Evolutionary conservation across 2,113 vertebrate genomes (phyloP).

Genomic region (Xenus cinereus): DNA sequence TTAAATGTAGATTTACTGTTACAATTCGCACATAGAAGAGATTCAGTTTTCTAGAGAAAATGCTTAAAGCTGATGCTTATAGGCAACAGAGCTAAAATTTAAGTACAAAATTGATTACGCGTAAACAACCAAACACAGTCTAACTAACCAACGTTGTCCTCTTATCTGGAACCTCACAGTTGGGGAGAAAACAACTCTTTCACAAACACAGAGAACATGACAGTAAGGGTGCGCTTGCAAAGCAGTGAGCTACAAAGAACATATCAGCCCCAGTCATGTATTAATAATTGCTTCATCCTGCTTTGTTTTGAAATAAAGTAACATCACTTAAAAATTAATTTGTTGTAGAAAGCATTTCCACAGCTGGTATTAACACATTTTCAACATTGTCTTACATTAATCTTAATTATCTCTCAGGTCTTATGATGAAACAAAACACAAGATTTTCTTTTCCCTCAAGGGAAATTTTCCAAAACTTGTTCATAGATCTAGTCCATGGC

Average conservation of each 20-base stretch:
- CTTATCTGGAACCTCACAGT: background rate
- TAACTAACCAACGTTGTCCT: background rate
- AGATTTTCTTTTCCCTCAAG: background rate
- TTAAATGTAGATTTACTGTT: background rate
- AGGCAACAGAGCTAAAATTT: background rate
- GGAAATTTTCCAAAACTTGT: background rate
- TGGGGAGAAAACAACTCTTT: background rate
- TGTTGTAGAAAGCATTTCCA: background rate
- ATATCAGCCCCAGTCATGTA: background rate
- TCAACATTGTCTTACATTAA: background rate
- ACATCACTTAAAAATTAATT: background rate
- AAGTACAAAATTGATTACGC: background rate
- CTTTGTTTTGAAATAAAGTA: constrained; percentile 14
- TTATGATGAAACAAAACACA: background rate
- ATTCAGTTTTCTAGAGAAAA: background rate
- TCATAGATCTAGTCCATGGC: background rate
- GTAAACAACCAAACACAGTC: background rate
- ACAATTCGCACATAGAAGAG: background rate
- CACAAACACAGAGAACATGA: background rate
- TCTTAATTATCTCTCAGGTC: background rate
- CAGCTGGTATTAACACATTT: background rate
- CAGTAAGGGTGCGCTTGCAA: background rate
- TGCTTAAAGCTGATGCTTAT: background rate
- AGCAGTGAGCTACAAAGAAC: background rate
- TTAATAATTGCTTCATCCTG: background rate